Percentiles rank a stretch among this genome's conserved stretches.
Evolutionary conservation across 2,888 invertebrate genomes (phyloP).

Genomic region (Phania funesta): DNA sequence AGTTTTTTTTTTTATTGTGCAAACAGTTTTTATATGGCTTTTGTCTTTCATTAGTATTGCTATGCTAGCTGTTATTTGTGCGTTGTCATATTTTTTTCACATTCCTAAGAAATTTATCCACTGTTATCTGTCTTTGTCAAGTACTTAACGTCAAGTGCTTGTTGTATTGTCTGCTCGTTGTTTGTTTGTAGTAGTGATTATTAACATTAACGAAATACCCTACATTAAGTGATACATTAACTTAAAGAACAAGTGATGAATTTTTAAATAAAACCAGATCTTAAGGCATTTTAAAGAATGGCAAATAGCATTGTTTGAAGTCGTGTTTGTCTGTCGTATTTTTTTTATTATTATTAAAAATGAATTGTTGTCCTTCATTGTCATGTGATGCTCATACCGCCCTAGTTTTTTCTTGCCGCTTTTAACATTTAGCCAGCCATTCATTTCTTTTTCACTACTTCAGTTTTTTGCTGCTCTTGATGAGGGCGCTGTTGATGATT

Average conservation of each 20-base stretch:
- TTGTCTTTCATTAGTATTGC: conserved; percentile 34
- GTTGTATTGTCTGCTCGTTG: conserved; percentile 64
- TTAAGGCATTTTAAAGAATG: background rate
- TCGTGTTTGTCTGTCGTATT: background rate
- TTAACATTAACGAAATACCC: conserved; percentile 18
- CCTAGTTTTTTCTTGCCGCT: background rate
- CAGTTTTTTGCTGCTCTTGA: conserved; percentile 11
- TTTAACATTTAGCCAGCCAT: conserved; percentile 24
- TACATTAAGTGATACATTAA: background rate
- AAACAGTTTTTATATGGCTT: background rate
- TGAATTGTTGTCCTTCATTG: conserved; percentile 63
- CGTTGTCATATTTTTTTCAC: conserved; percentile 40
- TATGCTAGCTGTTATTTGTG: conserved; percentile 34
- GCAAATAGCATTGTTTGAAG: background rate
- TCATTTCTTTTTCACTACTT: conserved; percentile 1
- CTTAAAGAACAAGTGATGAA: too few species aligned
- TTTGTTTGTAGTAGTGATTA: conserved; percentile 36
- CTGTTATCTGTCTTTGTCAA: conserved; percentile 71
- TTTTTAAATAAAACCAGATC: too few species aligned
- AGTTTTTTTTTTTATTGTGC: too few species aligned
- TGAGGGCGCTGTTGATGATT: conserved; percentile 17
- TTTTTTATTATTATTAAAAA: conserved; percentile 41
- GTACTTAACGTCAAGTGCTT: conserved; percentile 70
- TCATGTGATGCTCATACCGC: conserved; percentile 39
- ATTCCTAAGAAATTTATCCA: conserved; percentile 52